Evolutionary conservation across 2,113 vertebrate species (phyloP).

Genomic region (Pseudopipra pipra): DNA sequence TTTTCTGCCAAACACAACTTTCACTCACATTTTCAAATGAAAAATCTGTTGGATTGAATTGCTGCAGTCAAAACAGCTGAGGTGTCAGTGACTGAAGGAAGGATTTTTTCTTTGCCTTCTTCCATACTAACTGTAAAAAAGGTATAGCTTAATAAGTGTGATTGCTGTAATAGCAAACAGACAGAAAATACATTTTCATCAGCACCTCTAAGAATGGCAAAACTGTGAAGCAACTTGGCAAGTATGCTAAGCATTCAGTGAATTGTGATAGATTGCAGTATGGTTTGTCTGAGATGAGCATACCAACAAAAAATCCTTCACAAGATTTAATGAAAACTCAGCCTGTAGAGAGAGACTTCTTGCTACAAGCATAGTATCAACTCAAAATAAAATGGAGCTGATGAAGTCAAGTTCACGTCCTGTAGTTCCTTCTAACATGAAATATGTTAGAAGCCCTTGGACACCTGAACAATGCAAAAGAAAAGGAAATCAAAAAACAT

Average conservation of each 20-base stretch:
- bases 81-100: slow-evolving; percentile 14
- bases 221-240: slow-evolving; percentile 2
- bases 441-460: background rate
- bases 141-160: slow-evolving; percentile 9
- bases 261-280: slow-evolving; percentile 5
- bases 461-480: background rate
- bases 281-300: slow-evolving; percentile 36
- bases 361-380: slow-evolving; percentile 9
- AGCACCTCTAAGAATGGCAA: background rate
- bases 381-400: background rate
- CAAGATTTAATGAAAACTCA: background rate
- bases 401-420: background rate
- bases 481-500: background rate
- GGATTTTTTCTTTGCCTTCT: background rate
- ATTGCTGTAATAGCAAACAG: background rate
- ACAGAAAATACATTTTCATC: slow-evolving; percentile 52
- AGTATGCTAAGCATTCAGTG: background rate
- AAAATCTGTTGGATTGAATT: background rate
- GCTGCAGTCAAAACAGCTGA: slow-evolving; percentile 4
- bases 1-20: slow-evolving; percentile 32
- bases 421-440: background rate
- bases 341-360: background rate
- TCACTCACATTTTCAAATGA: background rate
- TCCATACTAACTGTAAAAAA: slow-evolving; percentile 12
- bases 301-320: background rate